Evolutionary conservation across 2,888 invertebrate genomes (phyloP), one percentile per base, ranked within the genome.

Genomic region (Drosophila prostipennis): DNA sequence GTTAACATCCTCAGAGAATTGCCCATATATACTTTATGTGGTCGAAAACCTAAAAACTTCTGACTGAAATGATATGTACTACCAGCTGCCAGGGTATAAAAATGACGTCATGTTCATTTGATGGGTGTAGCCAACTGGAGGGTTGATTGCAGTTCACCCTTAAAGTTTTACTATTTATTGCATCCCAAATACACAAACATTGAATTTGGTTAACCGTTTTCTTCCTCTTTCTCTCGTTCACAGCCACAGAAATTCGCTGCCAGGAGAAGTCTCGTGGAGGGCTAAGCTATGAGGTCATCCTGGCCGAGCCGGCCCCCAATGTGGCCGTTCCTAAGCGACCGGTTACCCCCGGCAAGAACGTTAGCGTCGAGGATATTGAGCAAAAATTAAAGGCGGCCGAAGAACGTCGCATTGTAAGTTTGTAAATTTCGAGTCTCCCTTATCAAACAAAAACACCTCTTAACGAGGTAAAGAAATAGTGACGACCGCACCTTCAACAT

Each of bases 261-360:
- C 96, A 97, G 93, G 98, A 98, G 93, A 96, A 97, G 93, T 96
- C 97, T 55, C 96, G 97, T 91, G 98, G 98, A 29, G 98, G 98
- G 8, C 93, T 98, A 67, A 96, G 96, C 91, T 98, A 97, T 93
- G 98, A 98, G 93, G 97, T 98, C 89, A 97, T 98, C 90, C 93
- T 98, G 83, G 96, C 97, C 40, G 97, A 97, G 91, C 96, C 96
- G 29, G 93, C 93, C 74, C 92, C 93, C 60, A 92, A 92, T 49
- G 96, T 96, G 34, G 94, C 93, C 72, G 94, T 94, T 67, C 93
- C 96, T 79, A 94, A 94, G 89, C 94, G 96, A 82, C 94, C 95
- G 60, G 89, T 89, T 13, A 90, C 91, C 70, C 95, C 94, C 53
- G 94, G 94, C 88, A 95, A 95, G 90, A 95, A 94, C 79, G 94